Evolutionary conservation across 1,140 invertebrate species (phyloP), one percentile per base, ranked within the genome.

Genomic region (Mya arenaria): DNA sequence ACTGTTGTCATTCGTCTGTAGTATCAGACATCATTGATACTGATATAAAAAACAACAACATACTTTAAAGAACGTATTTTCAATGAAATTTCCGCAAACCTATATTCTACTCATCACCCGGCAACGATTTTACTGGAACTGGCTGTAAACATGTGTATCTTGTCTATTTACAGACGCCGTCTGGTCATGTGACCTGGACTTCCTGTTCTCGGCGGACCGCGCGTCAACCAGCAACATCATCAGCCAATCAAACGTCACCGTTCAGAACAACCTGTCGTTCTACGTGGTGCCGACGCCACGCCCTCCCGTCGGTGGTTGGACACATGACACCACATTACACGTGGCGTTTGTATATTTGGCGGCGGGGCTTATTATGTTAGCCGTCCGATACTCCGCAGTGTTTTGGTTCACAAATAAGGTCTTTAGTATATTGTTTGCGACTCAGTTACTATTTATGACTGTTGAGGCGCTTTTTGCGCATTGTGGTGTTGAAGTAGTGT

Each of bases 341-440:
- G 73, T 86, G n/a, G 84, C 86, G 19, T 91, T 87, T 77, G 82
- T 89, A 66, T 87, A 89, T 74, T 88, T 89, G 82, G 82, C 72
- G n/a, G 78, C 85, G 13, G 89, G 87, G 8, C 73, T 91, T n/a
- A 32, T 87, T 3, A 75, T 85, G 32, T 88, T 88, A 65, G 52
- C 84, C 19, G 71, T 90, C 4, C 66, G 89, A 15, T 91, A 90
- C 78, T 74, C 90, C 6, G 78, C 89, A 25, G 88, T 90, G 34
- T 91, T 90, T 83, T 91, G 90, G 90, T 89, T 85, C 84, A 91
- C 90, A 15, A 88, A 89, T 77, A 89, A 88, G 55, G 55, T 82
- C 1, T 78, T 89, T 37, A 89, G 86, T 28, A 48, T 74, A 6
- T 73, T 91, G 8, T 91, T 91, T 69, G 87, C 87, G 0, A 55